Evolutionary conservation across 30 jellyfish, hydroid and myxozoan species (phyloP), one percentile per base, ranked within the genome.

Genomic region (Aurelia sp.): DNA sequence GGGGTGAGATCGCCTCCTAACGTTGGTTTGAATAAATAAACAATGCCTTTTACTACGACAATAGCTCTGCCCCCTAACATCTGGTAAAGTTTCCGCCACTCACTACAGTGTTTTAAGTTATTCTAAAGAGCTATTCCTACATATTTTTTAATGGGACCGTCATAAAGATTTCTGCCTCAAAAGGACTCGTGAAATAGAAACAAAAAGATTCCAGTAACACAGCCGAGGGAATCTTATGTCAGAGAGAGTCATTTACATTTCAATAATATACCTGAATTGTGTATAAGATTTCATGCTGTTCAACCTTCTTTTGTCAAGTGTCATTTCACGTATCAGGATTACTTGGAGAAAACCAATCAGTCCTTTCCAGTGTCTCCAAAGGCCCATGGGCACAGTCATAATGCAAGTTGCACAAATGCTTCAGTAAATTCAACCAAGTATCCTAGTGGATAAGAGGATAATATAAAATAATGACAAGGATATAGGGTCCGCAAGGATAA

Each of bases 371-470:
- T n/a, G n/a, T n/a, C n/a, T 15, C 3, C 52, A 51, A 64, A 64
- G 40, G 35, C 50, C 76, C 76, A 64, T 64, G 76, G 41, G 4
- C 7, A 22, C 76, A 64, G 50, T 64, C 76, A 31, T 15, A 64
- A 31, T 64, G 76, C n/a, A 18, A 19, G 50, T 64, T 31, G 50
- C 76, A 64, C 76, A 64, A 27, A 8, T 64, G 76, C 76, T 64
- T 64, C 50, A 64, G 76, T 64, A 64, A 18, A 8, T 64, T 64
- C 76, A 64, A 64, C 76, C 76, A 64, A 3, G 76, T 64, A 31
- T 64, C 76, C 76, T 64, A 64, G 50, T 64, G 40, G 3, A 7
- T 57, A 19, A 57, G 66, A 16, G 22, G 4, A 57, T 13, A 57
- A 57, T 7, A 57, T 57, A 13, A 57, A 57, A 2, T 2, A 16